These are phyloP conservation scores for Cheilosia vulpina DNA, from an alignment of 2,888 invertebrate genomes.

Conservation along the genomic window DNA sequence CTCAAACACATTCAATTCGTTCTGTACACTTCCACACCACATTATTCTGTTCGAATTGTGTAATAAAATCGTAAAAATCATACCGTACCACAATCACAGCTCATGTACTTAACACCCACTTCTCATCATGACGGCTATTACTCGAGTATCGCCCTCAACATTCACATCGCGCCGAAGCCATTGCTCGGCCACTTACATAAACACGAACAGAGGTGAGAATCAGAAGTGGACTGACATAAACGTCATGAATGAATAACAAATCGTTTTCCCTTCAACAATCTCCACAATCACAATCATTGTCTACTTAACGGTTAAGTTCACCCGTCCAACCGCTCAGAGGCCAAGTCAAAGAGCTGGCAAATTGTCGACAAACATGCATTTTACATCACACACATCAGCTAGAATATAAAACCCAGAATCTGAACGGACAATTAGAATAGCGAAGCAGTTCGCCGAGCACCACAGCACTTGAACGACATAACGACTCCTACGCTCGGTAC, in stretches of 20 bases:
- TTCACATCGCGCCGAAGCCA: constrained; percentile 9
- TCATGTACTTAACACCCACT: constrained; percentile 40
- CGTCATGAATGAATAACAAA: constrained; percentile 70
- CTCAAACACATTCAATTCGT: constrained; percentile 8
- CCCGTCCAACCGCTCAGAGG: constrained; percentile 11
- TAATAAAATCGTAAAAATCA: constrained; percentile 57
- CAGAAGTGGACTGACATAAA: constrained; percentile 24
- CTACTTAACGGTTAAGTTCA: constrained; percentile 61
- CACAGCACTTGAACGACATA: constrained; percentile 61
- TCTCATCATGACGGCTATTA: constrained; percentile 28
- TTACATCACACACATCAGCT: constrained; percentile 63
- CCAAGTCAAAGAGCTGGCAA: constrained; percentile 24
- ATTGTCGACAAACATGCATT: constrained; percentile 60
- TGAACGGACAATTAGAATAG: constrained; percentile 50
- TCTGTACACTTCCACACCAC: not conserved
- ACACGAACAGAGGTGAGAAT: constrained; percentile 29
- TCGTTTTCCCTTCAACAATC: constrained; percentile 39
- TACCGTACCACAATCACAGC: constrained; percentile 18
- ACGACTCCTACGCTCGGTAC: constrained; percentile 65
- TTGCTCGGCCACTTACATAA: constrained; percentile 23
- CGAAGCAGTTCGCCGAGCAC: constrained; percentile 39
- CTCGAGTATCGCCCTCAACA: constrained; percentile 26
- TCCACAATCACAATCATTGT: constrained; percentile 60
- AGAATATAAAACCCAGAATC: constrained; percentile 48
- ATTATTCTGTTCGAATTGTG: constrained; percentile 15